Evolutionary conservation across 1,140 invertebrate species (phyloP).

Genomic region (Magallana angulata): DNA sequence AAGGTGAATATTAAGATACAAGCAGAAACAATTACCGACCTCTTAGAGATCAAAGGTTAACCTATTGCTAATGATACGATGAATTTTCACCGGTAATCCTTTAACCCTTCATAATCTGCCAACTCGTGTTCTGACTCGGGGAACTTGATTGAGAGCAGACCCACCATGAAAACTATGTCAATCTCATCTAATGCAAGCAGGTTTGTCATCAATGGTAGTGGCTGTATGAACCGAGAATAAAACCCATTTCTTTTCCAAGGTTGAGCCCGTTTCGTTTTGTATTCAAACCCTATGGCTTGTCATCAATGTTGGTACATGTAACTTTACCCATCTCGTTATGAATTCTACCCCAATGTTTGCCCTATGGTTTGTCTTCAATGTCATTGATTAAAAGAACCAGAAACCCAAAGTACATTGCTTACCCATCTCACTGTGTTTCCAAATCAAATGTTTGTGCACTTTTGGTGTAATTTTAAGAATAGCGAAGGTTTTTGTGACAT

Average conservation of each 20-base stretch:
- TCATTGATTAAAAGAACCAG: too few relatives aligned
- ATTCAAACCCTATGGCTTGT: background rate
- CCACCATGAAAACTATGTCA: background rate
- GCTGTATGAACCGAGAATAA: background rate
- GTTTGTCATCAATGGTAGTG: background rate
- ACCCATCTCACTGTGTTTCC: too few relatives aligned
- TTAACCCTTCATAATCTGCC: slow-evolving; percentile 11
- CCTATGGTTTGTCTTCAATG: too few relatives aligned
- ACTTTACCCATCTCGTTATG: too few relatives aligned
- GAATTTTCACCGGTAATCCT: slow-evolving; percentile 13
- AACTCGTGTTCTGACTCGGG: slow-evolving; percentile 16
- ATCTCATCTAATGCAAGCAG: background rate
- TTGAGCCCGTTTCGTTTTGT: too few relatives aligned
- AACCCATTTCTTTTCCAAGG: too few relatives aligned
- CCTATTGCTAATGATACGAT: slow-evolving; percentile 23
- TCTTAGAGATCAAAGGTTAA: slow-evolving; percentile 16
- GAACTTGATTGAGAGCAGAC: background rate
- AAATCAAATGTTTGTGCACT: too few relatives aligned
- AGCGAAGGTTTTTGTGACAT: too few relatives aligned
- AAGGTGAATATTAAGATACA: slow-evolving; percentile 13
- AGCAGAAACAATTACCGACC: slow-evolving; percentile 24
- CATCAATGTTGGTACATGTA: too few relatives aligned
- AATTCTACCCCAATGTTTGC: too few relatives aligned
- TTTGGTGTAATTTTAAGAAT: too few relatives aligned
- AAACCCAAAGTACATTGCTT: too few relatives aligned